Base-by-base conservation (phyloP, 30 jellyfish, hydroid and myxozoan genomes). In the Cassiopea andromeda region DNA sequence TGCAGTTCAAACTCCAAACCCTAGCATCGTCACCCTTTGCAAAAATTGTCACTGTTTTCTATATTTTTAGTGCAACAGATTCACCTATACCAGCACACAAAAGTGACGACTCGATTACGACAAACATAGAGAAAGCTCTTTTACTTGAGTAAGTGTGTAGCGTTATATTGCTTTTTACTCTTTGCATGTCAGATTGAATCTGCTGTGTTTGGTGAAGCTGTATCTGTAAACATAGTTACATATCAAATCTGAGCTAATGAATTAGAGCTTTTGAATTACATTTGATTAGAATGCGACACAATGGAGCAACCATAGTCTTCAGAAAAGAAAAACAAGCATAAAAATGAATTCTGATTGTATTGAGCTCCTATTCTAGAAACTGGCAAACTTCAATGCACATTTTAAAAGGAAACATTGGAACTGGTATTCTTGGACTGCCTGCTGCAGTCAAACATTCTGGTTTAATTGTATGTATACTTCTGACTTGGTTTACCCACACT, bases 381-480 rank as follows among this genome's bases (percentile, higher is more conserved):
- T 96, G 99, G 99, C 99, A 96, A 78, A 96, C 94, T 0, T 97
- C 98, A 1, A 94, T 97, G 98, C 98, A 97, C 70, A 90, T 97
- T 6, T 73, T 97, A 57, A 97, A 97, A 86, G 99, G 99, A 67
- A 93, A 94, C 87, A 97, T 97, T 38, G 99, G 99, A n/a, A 97
- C 99, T 64, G 99, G 99, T 13, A 97, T 97, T 54, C 98, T 97
- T 68, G 99, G 99, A 1, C 86, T 97, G 70, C 99, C 99, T 17
- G 92, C 96, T 1, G 99, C 99, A 6, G 92, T 97, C 12, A 97
- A 97, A 80, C 98, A 91, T 66, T 87, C 99, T 1, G 99, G 99
- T 7, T 94, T 97, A 7, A 85, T 97, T 46, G 99, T 97, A 75
- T 70, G 99, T 49, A 1, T 9, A 27, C 46, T 14, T 58, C 68